Evolutionary conservation across 2,888 invertebrate genomes (phyloP).

Genomic region (Dilophus febrilis): DNA sequence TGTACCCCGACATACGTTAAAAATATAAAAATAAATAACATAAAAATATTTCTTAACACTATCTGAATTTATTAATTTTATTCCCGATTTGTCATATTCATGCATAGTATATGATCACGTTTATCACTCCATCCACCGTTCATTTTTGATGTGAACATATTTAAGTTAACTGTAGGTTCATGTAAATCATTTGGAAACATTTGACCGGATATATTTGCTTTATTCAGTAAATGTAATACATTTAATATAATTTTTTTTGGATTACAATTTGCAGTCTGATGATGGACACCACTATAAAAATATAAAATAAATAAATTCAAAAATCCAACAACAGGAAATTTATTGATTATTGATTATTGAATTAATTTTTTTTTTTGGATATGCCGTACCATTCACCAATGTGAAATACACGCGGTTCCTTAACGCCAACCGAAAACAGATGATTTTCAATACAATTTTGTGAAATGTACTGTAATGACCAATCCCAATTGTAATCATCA

Average conservation of each 20-base stretch:
- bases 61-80: too few relatives aligned
- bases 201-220: slow-evolving; percentile 43
- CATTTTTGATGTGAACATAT: slow-evolving; percentile 64
- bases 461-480: slow-evolving; percentile 84
- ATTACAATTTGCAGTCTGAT: slow-evolving; percentile 82
- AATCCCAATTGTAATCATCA: slow-evolving; percentile 99
- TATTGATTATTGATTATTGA: too few relatives aligned
- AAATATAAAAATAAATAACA: too few relatives aligned
- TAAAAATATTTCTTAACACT: too few relatives aligned
- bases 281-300: slow-evolving; percentile 95
- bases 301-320: too few relatives aligned
- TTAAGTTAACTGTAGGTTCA: slow-evolving; percentile 49
- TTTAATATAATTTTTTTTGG: slow-evolving; percentile 69
- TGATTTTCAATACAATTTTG: slow-evolving; percentile 62
- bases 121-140: slow-evolving; percentile 98
- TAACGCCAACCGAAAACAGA: slow-evolving; percentile 73
- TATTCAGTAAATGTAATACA: slow-evolving; percentile 60
- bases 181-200: slow-evolving; percentile 54
- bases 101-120: slow-evolving; percentile 66
- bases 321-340: too few relatives aligned
- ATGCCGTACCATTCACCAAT: slow-evolving; percentile 99
- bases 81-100: slow-evolving; percentile 59
- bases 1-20: too few relatives aligned
- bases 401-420: slow-evolving; percentile 91
- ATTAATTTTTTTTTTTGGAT: too few relatives aligned